Evolutionary conservation across 1,140 invertebrate species (phyloP).

Genomic region (Drosophila baimaii): DNA sequence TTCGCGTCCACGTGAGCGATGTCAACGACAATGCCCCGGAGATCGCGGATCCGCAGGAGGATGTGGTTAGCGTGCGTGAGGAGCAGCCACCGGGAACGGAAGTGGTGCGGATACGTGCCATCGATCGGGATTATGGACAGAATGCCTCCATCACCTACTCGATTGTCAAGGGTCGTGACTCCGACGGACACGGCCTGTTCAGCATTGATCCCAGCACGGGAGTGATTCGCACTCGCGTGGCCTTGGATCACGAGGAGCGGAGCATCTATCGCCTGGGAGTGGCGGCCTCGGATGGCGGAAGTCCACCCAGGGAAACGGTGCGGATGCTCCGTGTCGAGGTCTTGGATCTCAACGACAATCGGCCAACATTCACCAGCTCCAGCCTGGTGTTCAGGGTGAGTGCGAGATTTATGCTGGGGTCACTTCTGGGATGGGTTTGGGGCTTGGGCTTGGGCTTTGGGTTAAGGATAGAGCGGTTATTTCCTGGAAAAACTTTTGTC

Average conservation of each 20-base stretch:
- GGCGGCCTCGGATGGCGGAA: conserved; percentile 93
- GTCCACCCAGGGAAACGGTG: conserved; percentile 91
- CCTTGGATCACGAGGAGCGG: conserved; percentile 95
- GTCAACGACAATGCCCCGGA: conserved; percentile 96
- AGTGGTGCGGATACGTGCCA: conserved; percentile 92
- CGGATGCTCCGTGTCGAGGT: conserved; percentile 93
- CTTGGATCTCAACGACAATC: conserved; percentile 94
- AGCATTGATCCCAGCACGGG: conserved; percentile 94
- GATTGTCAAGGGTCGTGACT: conserved; percentile 92
- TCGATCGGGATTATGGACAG: conserved; percentile 93
- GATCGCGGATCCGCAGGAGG: conserved; percentile 94
- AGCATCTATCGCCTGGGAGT: conserved; percentile 94
- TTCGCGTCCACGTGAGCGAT: conserved; percentile 91
- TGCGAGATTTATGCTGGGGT: conserved; percentile 67
- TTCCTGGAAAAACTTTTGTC: conserved; percentile 77
- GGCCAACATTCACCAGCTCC: conserved; percentile 95
- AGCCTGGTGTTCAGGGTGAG: conserved; percentile 93
- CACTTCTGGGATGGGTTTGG: conserved; percentile 26
- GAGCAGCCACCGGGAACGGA: conserved; percentile 93
- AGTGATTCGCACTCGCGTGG: conserved; percentile 93
- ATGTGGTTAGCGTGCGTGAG: conserved; percentile 94
- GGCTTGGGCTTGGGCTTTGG: background rate
- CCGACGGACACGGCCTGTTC: conserved; percentile 93
- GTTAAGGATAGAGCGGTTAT: background rate
- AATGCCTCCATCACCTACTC: conserved; percentile 95